Percentiles rank a stretch among this genome's conserved stretches.
Conservation (phyloP, 2,888 invertebrate species). For the Amphipoea lucens region DNA sequence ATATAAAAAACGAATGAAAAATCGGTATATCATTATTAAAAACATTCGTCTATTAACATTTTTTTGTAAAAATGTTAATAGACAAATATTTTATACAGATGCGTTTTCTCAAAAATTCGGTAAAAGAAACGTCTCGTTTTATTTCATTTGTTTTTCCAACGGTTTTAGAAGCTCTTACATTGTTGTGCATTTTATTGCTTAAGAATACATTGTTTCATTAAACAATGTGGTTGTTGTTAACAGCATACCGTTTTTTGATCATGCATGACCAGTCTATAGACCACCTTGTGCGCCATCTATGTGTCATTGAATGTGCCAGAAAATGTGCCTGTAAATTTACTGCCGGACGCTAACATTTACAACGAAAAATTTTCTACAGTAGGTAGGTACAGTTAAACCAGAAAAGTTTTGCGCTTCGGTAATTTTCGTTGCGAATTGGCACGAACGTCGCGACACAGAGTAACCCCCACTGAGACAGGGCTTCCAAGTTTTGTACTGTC, state of each 20-base stretch:
- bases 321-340: neutral
- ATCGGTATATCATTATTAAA: too few relatives aligned
- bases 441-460: too few relatives aligned
- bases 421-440: neutral
- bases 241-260: neutral
- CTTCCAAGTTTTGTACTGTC: neutral
- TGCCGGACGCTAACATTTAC: too few relatives aligned
- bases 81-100: neutral
- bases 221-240: neutral
- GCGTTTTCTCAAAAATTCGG: constrained; percentile 10
- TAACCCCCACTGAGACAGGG: neutral
- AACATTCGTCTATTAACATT: too few relatives aligned
- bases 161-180: constrained; percentile 33
- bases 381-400: neutral
- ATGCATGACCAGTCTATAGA: neutral
- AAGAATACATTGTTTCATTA: neutral
- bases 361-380: neutral
- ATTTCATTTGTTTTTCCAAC: neutral
- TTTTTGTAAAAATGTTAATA: neutral
- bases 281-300: neutral
- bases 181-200: constrained; percentile 1
- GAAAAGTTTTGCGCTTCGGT: neutral
- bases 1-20: neutral
- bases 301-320: neutral
- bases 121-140: neutral